Evolutionary conservation across 37 sponge, comb jelly and placozoan genomes (phyloP), one percentile per base, ranked within the genome.

Genomic region (Cladorhizidae sp.): DNA sequence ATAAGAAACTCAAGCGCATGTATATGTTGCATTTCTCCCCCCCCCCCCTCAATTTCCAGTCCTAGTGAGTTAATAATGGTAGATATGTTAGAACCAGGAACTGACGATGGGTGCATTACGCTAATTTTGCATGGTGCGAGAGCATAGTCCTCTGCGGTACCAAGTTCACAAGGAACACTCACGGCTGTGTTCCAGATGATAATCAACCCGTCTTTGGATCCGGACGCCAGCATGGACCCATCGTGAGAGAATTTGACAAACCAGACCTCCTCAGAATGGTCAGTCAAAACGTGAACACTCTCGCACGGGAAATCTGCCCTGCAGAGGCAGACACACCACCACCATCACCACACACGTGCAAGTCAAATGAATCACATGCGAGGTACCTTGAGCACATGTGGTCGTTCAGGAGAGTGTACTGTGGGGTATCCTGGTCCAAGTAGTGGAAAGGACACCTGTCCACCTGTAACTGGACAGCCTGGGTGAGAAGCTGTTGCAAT

Each of bases 231-330:
- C 33, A 78, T 76, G 3, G 81, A 82, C 1, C 99, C 99, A 77
- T 80, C 43, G 50, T 96, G 92, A 35, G 95, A 94, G 81, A 93
- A 98, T 45, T 82, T 75, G 33, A 93, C 71, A 73, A 75, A 91
- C 92, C 90, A 88, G 25, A 97, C 93, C 73, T 98, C 97, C 82
- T 98, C 99, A 25, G 86, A 81, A 79, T 98, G 99, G 33, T 94
- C 97, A 26, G 67, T 64, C 11, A 98, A 82, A 15, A 87, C 74
- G 41, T 92, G 91, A 1, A 89, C 80, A 11, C 92, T 80, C 59
- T 88, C 89, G 22, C 88, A 85, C 33, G 99, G 99, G 57, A 98
- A 88, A 29, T 94, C 84, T 36, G 80, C 69, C 43, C 93, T 92
- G 61, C 17, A 77, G 40, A 36, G 6, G 41, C n/a, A 71, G 40